A percentile compares a stretch with the other conserved stretches of the same genome.
These are phyloP conservation scores for Sialis fuliginosa DNA, from an alignment of 2,888 invertebrate species.

Conservation along the genomic window DNA sequence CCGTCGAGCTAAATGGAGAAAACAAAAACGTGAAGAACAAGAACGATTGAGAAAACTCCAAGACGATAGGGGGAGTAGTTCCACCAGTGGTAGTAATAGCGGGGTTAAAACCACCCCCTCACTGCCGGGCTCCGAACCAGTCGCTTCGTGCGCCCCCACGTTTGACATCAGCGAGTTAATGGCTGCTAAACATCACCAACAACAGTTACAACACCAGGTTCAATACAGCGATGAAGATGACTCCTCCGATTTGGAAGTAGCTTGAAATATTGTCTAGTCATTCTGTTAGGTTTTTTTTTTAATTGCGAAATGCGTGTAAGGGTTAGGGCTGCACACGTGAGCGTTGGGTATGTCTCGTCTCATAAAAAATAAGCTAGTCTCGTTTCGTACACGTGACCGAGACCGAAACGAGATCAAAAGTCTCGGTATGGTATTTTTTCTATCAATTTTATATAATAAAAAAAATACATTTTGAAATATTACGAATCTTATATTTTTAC, in stretches of 20 bases:
- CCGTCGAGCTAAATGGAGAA: conserved; percentile 88
- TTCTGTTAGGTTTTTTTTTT: no score
- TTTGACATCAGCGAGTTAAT: conserved; percentile 21
- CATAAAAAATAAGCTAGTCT: no score
- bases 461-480: no score
- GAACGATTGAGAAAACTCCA: conserved; percentile 66
- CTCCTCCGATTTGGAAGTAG: conserved; percentile 67
- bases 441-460: no score
- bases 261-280: conserved; percentile 27
- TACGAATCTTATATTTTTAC: no score
- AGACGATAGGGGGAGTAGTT: conserved; percentile 37
- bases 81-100: conserved; percentile 3
- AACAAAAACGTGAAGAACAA: conserved; percentile 80
- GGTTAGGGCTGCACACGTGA: no score
- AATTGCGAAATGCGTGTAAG: no score
- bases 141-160: conserved; percentile 1
- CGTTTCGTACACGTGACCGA: no score
- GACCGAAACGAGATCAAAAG: no score
- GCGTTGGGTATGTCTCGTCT: no score
- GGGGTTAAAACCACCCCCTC: conserved; percentile 13
- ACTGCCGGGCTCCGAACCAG: conserved; percentile 16
- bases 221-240: conserved; percentile 51
- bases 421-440: no score
- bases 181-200: neutral
- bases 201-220: conserved; percentile 4